Evolutionary conservation across 2,888 invertebrate species (phyloP), one percentile per base, ranked within the genome.

Genomic region (Lepidochitona cinerea): DNA sequence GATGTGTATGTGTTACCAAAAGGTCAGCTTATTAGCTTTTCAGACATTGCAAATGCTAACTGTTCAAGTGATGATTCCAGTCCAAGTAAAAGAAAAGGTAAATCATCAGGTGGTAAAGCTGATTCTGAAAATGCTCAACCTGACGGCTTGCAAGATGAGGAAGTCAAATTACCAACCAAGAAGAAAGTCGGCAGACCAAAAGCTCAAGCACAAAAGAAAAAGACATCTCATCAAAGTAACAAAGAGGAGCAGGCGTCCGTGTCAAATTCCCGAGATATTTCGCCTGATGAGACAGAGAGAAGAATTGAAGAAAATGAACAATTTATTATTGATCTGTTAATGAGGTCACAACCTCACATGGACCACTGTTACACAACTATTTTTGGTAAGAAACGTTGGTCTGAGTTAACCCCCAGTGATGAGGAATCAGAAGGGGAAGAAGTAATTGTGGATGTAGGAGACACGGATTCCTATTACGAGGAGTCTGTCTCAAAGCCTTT

Each of bases 311-410:
- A 83, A 68, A 85, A 85, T 78, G 85, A 86, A 76, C 84, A 84
- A 68, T 84, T 85, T 71, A 85, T 85, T 32, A 80, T 82, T 41
- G 86, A 86, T 18, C 71, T 84, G 37, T 71, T 85, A 41, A 81
- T 80, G 66, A 80, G 82, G 68, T 81, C 78, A 37, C 85, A 85
- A 68, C 87, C 87, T 0, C 83, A 83, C 74, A 84, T 84, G 72
- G 88, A 88, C 72, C 88, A 88, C 74, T 79, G 81, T 73, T 88
- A 88, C 74, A 88, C 88, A 5, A 86, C 86, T 5, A 82, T 87
- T 52, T 85, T 85, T 77, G 88, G 88, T 9, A 81, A 81, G 64
- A 80, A 81, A 65, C 77, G 71, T 66, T 78, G 79, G 41, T 74
- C 81, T 37, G 81, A 84, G 12, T 69, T 70, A 2, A 75, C 78